Evolutionary conservation across 2,888 invertebrate genomes (phyloP).

Genomic region (Cheiracanthium punctorium): DNA sequence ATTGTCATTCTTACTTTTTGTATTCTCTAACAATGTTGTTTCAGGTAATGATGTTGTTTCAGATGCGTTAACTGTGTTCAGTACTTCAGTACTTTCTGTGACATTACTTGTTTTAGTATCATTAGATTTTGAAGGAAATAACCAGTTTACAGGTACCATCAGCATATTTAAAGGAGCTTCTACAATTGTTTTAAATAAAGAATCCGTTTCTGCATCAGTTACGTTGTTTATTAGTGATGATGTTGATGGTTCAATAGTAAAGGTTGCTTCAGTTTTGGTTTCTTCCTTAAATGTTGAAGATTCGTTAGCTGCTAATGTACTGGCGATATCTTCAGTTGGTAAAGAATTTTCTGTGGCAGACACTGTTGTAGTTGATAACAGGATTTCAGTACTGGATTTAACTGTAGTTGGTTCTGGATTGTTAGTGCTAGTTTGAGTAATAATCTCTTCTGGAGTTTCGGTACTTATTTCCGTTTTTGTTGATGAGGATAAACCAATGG

Average conservation of each 20-base stretch:
- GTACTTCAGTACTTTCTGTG: no score
- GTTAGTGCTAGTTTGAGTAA: not conserved
- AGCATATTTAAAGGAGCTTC: not conserved
- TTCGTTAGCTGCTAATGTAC: no score
- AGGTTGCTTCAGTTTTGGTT: no score
- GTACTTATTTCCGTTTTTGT: not conserved
- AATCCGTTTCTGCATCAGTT: not conserved
- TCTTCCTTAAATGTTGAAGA: no score
- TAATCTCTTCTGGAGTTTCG: not conserved
- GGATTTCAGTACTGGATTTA: not conserved
- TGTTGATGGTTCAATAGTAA: no score
- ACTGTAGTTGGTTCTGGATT: not conserved
- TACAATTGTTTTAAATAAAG: not conserved
- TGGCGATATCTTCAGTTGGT: no score
- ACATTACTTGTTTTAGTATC: no score
- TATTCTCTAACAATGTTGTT: not conserved
- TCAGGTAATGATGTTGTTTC: not conserved
- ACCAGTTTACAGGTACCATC: not conserved
- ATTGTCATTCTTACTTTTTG: not conserved
- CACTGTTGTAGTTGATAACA: no score
- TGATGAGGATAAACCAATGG: no score
- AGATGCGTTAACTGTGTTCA: no score
- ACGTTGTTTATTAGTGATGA: not conserved
- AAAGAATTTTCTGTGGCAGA: no score
- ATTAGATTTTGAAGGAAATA: not conserved